Evolutionary conservation across 2,888 invertebrate species (phyloP), one percentile per base, ranked within the genome.

Genomic region (Proisotoma minuta): DNA sequence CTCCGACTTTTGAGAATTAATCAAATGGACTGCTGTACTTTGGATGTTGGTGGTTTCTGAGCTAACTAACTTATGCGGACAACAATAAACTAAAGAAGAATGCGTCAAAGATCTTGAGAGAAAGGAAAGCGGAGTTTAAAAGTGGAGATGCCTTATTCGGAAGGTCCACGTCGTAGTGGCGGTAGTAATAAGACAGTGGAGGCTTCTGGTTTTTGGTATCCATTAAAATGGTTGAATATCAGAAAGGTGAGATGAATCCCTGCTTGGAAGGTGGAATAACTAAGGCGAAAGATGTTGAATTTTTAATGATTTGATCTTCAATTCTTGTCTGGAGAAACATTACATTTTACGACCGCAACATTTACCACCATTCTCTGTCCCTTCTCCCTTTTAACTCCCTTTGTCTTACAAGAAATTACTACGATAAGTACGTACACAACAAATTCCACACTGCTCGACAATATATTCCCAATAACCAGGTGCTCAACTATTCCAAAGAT

Each of bases 341-440:
- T 70, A 70, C 70, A 62, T 72, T 72, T 72, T 72, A 72, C 67
- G 72, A 69, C 72, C 72, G 61, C 72, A 72, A 72, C 70, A 72
- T 72, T 72, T 70, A 70, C 72, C 56, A 56, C 56, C 23, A 4
- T 15, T 18, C 63, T 57, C 64, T 60, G 57, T 57, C 62, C 66
- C 59, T 60, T 50, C 50, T 8, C 50, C 50, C 12, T 22, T 50
- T 24, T 12, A 3, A 22, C 18, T 10, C 26, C 15, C 56, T 56
- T 56, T 56, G 24, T 43, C 47, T 56, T 20, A 10, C 26, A n/a
- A n/a, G n/a, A 47, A 56, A 56, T 56, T 56, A 20, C 40, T 56
- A 4, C 3, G 47, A 2, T 56, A 56, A 26, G 43, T 56, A 23
- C 23, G 27, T 20, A 20, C 24, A 12, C 54, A 39, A 3, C 22